Evolutionary conservation across 2,113 vertebrate genomes (phyloP).

Genomic region (Mus musculus): GRCm39 chr4:101063001-101063500

Average conservation of each 20-base stretch:
- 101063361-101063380: slow-evolving; percentile 14
- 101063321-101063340: background rate
- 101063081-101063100: slow-evolving; percentile 29
- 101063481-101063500: background rate
- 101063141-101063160: background rate
- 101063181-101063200: background rate
- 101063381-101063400: background rate
- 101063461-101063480: background rate
- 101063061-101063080: slow-evolving; percentile 28
- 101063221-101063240: slow-evolving; percentile 27
- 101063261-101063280: background rate
- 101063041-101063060: background rate
- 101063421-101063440: background rate
- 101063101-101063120: background rate
- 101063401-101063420: background rate
- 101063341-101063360: slow-evolving; percentile 24
- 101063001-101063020: background rate
- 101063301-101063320: slow-evolving; percentile 37
- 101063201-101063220: background rate
- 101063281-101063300: slow-evolving; percentile 37
- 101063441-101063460: background rate
- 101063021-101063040: slow-evolving; percentile 8
- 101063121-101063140: background rate
- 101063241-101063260: slow-evolving; percentile 34
- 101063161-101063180: background rate